Conservation (phyloP, 1,140 invertebrate genomes). For the Psix sp. region DNA sequence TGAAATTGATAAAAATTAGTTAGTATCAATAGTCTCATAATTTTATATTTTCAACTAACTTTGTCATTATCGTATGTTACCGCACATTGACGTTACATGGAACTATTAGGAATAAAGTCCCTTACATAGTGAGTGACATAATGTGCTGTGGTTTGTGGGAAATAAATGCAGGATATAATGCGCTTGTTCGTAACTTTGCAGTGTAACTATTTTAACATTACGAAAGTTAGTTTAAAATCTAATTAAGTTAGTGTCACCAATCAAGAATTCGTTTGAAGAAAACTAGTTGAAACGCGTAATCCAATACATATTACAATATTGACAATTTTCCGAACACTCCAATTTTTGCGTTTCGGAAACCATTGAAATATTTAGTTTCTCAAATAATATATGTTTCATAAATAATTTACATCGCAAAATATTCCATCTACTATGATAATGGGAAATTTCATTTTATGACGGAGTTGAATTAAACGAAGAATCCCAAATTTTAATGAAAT, state of each 20-base stretch:
- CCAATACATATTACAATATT: too few relatives aligned
- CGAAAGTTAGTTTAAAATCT: conserved; percentile 15
- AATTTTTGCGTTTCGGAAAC: too few relatives aligned
- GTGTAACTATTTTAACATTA: conserved; percentile 20
- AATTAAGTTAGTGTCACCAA: conserved; percentile 5
- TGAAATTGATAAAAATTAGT: not conserved
- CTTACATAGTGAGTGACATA: conserved; percentile 21
- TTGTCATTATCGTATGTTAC: conserved; percentile 19
- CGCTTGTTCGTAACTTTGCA: conserved; percentile 27
- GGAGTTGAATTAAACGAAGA: too few relatives aligned
- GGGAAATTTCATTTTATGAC: too few relatives aligned
- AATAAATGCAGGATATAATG: conserved; percentile 23
- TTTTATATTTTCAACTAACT: conserved; percentile 14
- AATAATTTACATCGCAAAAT: too few relatives aligned
- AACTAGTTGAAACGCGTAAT: too few relatives aligned
- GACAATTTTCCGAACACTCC: too few relatives aligned
- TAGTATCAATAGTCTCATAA: not conserved
- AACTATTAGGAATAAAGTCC: conserved; percentile 27
- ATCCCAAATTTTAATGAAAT: too few relatives aligned
- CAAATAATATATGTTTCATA: too few relatives aligned
- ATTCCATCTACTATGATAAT: too few relatives aligned
- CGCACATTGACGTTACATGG: conserved; percentile 21
- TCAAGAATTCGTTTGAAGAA: not conserved
- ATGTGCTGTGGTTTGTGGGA: conserved; percentile 19
- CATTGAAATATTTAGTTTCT: too few relatives aligned